Base-by-base conservation (phyloP, 2,113 vertebrate species). In the Phocoena phocoena region DNA sequence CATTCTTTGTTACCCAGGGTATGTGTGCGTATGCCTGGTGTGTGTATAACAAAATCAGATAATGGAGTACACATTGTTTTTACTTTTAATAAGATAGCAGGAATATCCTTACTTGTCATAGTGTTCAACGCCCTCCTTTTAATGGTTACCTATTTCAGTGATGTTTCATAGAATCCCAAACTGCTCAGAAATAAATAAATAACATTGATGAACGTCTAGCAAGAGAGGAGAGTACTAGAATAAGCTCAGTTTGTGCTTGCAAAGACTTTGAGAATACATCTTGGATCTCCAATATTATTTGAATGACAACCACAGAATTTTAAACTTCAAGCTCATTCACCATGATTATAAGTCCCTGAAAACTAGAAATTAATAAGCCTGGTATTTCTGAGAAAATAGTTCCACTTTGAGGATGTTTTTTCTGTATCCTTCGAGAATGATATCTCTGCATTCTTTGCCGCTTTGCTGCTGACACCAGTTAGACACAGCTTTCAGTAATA, bases 361-460 rank as follows among this genome's bases (percentile, higher is more conserved):
- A 65, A 62, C 38, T 82, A 93, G 77, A 89, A 96, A 90, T 82
- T 44, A 77, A n/a, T 25, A 88, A 88, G 44, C n/a, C 31, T 81
- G 15, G 33, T 90, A 93, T 95, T 96, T 92, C 79, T 83, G 62
- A n/a, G 50, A 91, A 97, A 95, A 95, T n/a, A 8, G 74, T 87
- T 89, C 15, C 58, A 87, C 25, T 93, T 58, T 50, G 70, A 85
- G 44, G 50, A 96, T 70, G 58, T 50, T 87, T 96, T 85, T 73
- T 80, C 50, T 80, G 33, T 94, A n/a, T 28, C 58, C 15, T 95
- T 85, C 67, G 17, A 70, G 55, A 44, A 91, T 28, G 23, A 11
- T 55, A 88, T 81, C 96, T 65, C 87, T 90, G 25, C 68, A 84
- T 60, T 90, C 33, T 60, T 79, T 76, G 50, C 44, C 53, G 62